Base-by-base conservation (phyloP, 2,113 vertebrate genomes). In the Festucalex cinctus region DNA sequence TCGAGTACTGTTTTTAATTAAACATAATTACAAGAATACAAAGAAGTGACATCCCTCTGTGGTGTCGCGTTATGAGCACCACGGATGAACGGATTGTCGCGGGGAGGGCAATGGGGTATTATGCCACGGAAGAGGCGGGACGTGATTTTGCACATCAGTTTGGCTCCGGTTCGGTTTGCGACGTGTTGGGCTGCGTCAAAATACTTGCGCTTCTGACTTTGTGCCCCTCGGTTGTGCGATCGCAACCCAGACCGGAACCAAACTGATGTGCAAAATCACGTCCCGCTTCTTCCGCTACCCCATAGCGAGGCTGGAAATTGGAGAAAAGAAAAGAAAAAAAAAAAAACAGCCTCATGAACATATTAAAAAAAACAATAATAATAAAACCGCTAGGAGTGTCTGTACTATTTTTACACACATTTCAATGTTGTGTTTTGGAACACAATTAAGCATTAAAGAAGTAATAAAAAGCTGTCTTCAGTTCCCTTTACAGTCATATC, bases 371-470 rank as follows among this genome's bases (percentile, higher is more conserved):
- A n/a, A n/a, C n/a, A n/a, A n/a, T n/a, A n/a, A n/a, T n/a, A n/a
- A n/a, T n/a, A n/a, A n/a, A n/a, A n/a, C n/a, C n/a, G n/a, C n/a
- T n/a, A 1, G 48, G 48, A 49, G 48, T 20, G 17, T 6, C 20
- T 49, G 48, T 49, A 49, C 48, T 49, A 49, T 60, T 64, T 65
- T 67, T 70, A 35, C 72, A 71, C 62, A 75, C 56, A 71, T 62
- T 74, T 9, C 16, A 62, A 54, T 61, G 46, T 54, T 65, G 26
- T 65, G 37, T 32, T 48, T 48, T 24, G 0, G 17, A 72, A 76
- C 78, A 80, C 79, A 83, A 65, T 35, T 2, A 35, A 19, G 51
- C 71, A 85, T 80, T 66, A 84, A 88, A 88, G 85, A 88, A 81
- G 67, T 80, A 82, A 85, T 84, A n/a, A 58, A 83, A 88, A 86